Conservation (phyloP, 2,888 invertebrate species). For the Euclidia mi region DNA sequence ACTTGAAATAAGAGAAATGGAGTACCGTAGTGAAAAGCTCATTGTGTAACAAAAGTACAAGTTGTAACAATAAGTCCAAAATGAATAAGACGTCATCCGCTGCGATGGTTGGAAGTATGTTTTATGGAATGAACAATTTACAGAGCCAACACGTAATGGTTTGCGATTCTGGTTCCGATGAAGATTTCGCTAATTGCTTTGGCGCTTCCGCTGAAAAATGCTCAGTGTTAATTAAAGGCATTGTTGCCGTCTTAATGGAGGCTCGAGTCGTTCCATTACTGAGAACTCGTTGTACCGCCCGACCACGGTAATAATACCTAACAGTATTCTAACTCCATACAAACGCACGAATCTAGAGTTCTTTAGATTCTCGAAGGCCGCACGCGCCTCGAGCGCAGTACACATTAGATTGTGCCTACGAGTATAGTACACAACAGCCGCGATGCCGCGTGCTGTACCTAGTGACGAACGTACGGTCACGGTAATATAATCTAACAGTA, state of each 20-base stretch:
- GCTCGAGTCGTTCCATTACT: conserved; percentile 60
- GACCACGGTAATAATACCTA: too few relatives aligned
- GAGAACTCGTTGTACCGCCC: conserved; percentile 41
- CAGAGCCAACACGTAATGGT: conserved; percentile 32
- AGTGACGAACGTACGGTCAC: too few relatives aligned
- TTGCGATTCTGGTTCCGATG: conserved; percentile 28
- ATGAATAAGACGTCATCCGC: conserved; percentile 14
- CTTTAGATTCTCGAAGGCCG: too few relatives aligned
- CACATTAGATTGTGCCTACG: too few relatives aligned
- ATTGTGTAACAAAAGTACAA: conserved; percentile 8
- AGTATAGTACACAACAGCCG: too few relatives aligned
- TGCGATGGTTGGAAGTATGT: conserved; percentile 25
- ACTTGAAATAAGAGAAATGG: not conserved
- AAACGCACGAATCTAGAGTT: too few relatives aligned
- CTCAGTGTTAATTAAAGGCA: conserved; percentile 71
- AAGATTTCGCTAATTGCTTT: conserved; percentile 66
- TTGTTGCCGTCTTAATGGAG: conserved; percentile 64
- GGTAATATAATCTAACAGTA: too few relatives aligned
- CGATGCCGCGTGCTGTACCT: too few relatives aligned
- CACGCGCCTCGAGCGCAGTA: too few relatives aligned
- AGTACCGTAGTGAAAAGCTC: conserved; percentile 11
- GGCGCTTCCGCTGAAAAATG: conserved; percentile 61
- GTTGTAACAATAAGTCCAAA: conserved; percentile 7
- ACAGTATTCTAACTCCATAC: too few relatives aligned
- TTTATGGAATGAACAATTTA: conserved; percentile 35